Percentiles rank a stretch among this genome's conserved stretches.
phyloP scores from a whole-genome alignment of 1,140 invertebrate genomes.

The Phortica variegata region DNA sequence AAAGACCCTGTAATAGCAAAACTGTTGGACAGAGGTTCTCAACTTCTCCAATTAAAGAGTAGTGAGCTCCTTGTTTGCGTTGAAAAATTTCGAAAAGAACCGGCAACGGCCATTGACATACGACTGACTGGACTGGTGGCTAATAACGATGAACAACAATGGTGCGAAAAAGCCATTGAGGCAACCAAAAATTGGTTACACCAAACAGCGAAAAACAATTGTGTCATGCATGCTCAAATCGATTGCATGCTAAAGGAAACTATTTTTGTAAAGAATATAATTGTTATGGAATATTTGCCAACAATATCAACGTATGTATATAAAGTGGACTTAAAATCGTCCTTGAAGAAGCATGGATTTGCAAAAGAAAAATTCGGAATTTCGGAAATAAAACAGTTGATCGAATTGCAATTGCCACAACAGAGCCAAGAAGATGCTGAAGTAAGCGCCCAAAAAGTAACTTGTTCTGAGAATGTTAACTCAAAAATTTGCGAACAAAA shows the following conservation, averaged over 20 bases:
- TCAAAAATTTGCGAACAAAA: too few species aligned
- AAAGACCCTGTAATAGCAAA: too few species aligned
- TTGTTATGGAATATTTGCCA: slow-evolving; percentile 9
- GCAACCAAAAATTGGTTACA: too few species aligned
- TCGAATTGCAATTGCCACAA: background rate
- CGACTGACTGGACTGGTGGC: too few species aligned
- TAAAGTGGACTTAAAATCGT: background rate
- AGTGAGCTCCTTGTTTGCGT: too few species aligned
- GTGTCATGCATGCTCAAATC: slow-evolving; percentile 12
- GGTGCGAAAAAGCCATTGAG: too few species aligned
- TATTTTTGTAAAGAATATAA: slow-evolving; percentile 17
- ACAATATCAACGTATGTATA: background rate
- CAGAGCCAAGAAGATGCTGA: background rate
- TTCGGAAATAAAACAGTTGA: background rate
- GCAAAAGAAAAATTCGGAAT: background rate
- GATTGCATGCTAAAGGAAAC: slow-evolving; percentile 10
- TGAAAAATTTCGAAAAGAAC: too few species aligned
- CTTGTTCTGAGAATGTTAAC: too few species aligned
- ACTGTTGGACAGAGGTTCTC: too few species aligned
- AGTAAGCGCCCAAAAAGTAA: background rate
- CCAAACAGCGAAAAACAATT: background rate
- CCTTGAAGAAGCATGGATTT: background rate
- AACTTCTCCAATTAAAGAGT: too few species aligned
- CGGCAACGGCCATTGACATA: too few species aligned
- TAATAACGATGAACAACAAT: too few species aligned